Evolutionary conservation across 2,797 vertebrate genomes (phyloP), one percentile per base, ranked within the genome.

Genomic region (Hirundo rustica): DNA sequence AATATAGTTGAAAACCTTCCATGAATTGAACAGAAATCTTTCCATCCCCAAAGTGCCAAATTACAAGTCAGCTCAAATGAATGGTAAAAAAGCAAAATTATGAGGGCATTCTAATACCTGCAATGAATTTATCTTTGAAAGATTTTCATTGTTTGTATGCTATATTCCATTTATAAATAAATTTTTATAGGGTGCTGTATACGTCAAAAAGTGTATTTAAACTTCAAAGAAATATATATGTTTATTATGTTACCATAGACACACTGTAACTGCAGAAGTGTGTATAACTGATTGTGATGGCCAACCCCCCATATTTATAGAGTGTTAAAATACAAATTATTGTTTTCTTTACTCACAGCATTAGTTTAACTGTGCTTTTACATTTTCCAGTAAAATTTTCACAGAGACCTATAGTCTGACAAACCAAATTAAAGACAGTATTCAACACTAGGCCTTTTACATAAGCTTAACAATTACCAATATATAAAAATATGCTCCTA

Each of bases 41-140:
- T 97, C 96, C 93, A 97, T 92, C 44, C 64, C 44, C 36, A 92
- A 97, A 95, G 91, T 93, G 92, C 87, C 96, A 97, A 97, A 90
- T 93, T 97, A 78, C 61, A 96, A 95, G 82, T 96, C 88, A 96
- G 62, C 74, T 92, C 64, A 94, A 94, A 85, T 81, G 64, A 86
- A 96, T 61, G 51, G 83, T 95, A 84, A 97, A 96, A 98, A 98
- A 93, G 40, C 45, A 42, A 92, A 96, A 97, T 96, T 97, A 96
- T 55, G 54, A 73, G 76, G 87, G 48, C 42, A 85, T 97, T 97
- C 92, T 97, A 97, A 97, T 94, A 96, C 61, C 55, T 84, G 70
- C 89, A 96, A 96, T 91, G 81, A 97, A 96, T 92, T 94, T 85
- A 94, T 70, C 70, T 96, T 97, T 91, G 86, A 97, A 97, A 97